Conservation (phyloP, 2,888 invertebrate genomes). For the Hymenopus coronatus region DNA sequence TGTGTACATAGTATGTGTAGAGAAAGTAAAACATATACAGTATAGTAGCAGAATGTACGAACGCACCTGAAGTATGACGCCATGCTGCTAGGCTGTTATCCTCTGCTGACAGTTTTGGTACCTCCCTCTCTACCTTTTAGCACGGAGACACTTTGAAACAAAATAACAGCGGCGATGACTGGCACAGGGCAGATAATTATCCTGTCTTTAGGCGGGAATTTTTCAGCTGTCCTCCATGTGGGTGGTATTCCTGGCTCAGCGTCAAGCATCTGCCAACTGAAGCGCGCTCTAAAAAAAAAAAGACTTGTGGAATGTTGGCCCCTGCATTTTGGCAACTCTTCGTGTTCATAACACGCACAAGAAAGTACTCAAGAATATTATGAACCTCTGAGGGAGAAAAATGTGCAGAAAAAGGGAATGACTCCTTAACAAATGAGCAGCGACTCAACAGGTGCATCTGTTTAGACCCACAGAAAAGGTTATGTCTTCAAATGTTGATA, state of each 20-base stretch:
- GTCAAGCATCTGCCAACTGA: neutral
- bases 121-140: too few species aligned
- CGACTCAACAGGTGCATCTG: neutral
- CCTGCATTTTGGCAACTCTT: neutral
- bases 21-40: too few species aligned
- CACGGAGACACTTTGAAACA: neutral
- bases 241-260: neutral
- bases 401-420: neutral
- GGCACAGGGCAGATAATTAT: neutral
- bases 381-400: neutral
- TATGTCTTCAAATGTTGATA: too few species aligned
- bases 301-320: neutral
- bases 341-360: neutral
- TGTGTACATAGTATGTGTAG: too few species aligned
- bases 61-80: too few species aligned
- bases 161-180: neutral
- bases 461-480: too few species aligned
- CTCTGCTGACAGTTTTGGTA: too few species aligned
- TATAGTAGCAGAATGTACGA: too few species aligned
- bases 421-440: neutral
- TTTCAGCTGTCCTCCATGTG: neutral
- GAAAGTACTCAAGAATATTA: neutral
- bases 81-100: too few species aligned
- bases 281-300: neutral
- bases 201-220: neutral